Base-by-base conservation (phyloP, 2,113 vertebrate genomes). In the Ifrita kowaldi region DNA sequence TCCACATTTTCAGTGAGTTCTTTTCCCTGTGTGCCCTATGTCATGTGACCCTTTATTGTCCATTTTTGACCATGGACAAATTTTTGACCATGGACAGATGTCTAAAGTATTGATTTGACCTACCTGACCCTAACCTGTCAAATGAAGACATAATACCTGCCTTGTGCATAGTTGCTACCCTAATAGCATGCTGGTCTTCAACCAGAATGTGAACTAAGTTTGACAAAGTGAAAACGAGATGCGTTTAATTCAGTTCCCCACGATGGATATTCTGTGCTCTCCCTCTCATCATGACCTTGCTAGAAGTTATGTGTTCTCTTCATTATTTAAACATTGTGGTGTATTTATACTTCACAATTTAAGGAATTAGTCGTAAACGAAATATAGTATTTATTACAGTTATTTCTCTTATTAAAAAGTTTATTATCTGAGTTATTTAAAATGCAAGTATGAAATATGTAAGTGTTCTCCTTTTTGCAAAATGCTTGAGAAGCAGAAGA, bases 191-290 rank as follows among this genome's bases (percentile, higher is more conserved):
- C 52, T 91, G 64, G 23, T 89, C 77, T 95, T 92, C 89, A 89
- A 67, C 32, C 89, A 92, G 49, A 79, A 68, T 95, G 76, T 84
- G 88, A 97, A 68, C 83, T 53, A 68, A 82, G 20, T 91, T 63
- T 86, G 87, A 94, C 68, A 76, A 92, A 96, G 81, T 70, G 86
- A 96, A 94, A 77, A 95, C 91, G 80, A 92, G 49, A 83, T 39
- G 27, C 9, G 19, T 77, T 56, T 88, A 84, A 90, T 84, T 96
- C 79, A 90, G 4, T 87, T 88, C 42, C 33, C 87, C 11, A 21
- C 7, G 11, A 73, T 79, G 41, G 49, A 80, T 94, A 77, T 78
- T 74, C 53, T 91, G 0, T 90, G 74, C 70, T 83, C 30, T 95
- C 41, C 23, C 69, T 91, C 62, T 82, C 84, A 68, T 95, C 49